Percentiles rank a stretch among this genome's conserved stretches.
phyloP scores from a whole-genome alignment of 2,113 vertebrate genomes.

The Panthera tigris region DNA sequence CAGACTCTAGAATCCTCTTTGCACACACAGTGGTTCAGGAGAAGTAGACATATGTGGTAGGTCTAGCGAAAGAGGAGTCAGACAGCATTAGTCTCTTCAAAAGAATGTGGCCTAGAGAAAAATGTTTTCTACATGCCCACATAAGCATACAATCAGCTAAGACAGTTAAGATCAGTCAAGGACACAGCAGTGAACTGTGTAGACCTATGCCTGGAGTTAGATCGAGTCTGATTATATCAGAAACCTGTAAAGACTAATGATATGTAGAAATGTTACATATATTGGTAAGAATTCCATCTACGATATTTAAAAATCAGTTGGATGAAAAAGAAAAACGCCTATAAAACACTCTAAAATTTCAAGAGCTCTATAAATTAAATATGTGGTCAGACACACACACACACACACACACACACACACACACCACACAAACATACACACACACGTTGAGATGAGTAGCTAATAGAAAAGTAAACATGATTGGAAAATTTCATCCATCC shows the following conservation, averaged over 20 bases:
- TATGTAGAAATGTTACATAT: neutral
- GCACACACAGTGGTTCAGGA: neutral
- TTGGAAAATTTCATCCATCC: neutral
- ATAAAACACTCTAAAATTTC: neutral
- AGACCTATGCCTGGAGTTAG: neutral
- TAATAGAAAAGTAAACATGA: neutral
- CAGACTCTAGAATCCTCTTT: neutral
- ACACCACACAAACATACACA: too few relatives aligned
- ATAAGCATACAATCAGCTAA: too few relatives aligned
- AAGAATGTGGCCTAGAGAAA: neutral
- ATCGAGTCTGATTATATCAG: neutral
- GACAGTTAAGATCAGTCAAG: neutral
- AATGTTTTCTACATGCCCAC: neutral
- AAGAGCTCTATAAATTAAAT: neutral
- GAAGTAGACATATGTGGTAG: neutral
- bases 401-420: neutral
- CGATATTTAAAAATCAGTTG: neutral
- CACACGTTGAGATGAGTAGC: neutral
- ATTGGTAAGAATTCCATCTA: neutral
- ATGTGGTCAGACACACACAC: neutral
- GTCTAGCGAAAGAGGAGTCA: neutral
- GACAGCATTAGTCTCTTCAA: too few relatives aligned
- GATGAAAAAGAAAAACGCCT: neutral
- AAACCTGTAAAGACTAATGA: neutral
- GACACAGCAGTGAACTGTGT: neutral